These are phyloP conservation scores for Caenorhabditis briggsae DNA, from an alignment of 1,140 invertebrate species.

Conservation along the genomic window DNA sequence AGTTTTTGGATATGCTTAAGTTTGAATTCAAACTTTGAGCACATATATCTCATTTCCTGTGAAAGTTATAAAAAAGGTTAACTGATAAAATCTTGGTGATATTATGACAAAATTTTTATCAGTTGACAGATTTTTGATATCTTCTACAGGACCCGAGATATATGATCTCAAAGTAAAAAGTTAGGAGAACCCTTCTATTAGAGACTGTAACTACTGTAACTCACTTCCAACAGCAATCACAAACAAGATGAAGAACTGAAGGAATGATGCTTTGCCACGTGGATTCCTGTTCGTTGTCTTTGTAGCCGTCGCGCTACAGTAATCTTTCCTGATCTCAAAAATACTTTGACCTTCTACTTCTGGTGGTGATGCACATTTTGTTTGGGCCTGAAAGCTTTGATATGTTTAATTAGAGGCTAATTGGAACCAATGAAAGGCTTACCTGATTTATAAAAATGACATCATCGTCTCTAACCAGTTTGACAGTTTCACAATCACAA, in stretches of 20 bases:
- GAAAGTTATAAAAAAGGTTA: too few species aligned
- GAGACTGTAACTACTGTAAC: neutral
- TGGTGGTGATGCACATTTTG: conserved; percentile 62
- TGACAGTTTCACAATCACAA: conserved; percentile 68
- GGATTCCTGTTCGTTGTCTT: neutral
- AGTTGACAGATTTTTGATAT: too few species aligned
- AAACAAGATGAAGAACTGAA: conserved; percentile 65
- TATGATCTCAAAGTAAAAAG: too few species aligned
- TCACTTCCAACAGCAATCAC: conserved; percentile 50
- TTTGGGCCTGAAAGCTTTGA: conserved; percentile 58
- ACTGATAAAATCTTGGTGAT: too few species aligned
- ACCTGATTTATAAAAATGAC: conserved; percentile 66
- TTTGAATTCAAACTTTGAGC: too few species aligned
- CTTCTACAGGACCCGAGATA: too few species aligned
- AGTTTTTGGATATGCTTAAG: too few species aligned
- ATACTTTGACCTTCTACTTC: conserved; percentile 54
- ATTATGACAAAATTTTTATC: too few species aligned
- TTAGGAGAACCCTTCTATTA: neutral
- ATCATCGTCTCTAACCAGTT: conserved; percentile 65
- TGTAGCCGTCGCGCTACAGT: conserved; percentile 48
- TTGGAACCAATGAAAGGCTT: neutral
- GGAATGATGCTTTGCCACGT: conserved; percentile 52
- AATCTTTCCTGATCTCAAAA: conserved; percentile 58
- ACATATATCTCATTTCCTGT: too few species aligned
- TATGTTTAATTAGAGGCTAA: neutral